phyloP scores from a whole-genome alignment of 2,797 vertebrate species.

The Chaetodon trifasciatus region DNA sequence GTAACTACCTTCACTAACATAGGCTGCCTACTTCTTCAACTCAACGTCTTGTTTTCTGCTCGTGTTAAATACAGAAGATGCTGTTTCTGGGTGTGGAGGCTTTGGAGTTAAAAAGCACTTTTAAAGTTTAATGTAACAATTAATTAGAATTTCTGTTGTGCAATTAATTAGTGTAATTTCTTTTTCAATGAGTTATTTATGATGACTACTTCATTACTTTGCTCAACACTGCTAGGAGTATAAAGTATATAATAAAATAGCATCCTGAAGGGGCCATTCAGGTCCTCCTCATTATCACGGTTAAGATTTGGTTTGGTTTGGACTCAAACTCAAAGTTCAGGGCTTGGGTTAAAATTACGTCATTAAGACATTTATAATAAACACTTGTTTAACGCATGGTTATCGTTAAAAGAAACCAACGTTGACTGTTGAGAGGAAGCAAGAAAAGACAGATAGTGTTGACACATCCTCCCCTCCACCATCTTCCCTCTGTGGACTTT shows the following conservation, averaged over 20 bases:
- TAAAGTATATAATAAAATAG: too few species aligned
- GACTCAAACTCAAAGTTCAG: not conserved
- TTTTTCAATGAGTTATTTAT: not conserved
- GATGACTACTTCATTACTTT: not conserved
- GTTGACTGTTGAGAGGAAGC: not conserved
- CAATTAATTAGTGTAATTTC: not conserved
- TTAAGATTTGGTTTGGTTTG: not conserved
- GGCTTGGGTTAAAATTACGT: not conserved
- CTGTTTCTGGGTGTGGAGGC: not conserved
- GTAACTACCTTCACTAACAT: not conserved
- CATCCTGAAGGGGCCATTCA: not conserved
- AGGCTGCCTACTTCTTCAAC: not conserved
- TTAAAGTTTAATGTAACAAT: not conserved
- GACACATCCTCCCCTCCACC: not conserved
- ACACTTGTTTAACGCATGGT: not conserved
- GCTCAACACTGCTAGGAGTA: not conserved
- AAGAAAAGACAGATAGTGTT: not conserved
- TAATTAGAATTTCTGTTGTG: not conserved
- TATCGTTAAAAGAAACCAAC: not conserved
- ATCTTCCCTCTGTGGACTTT: not conserved
- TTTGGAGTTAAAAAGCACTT: not conserved
- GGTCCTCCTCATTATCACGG: not conserved
- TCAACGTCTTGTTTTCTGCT: constrained; percentile 6
- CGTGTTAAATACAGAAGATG: not conserved
- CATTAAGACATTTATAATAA: not conserved